Conservation (phyloP, 2,113 vertebrate species). For the Gnathonemus echidnorhynchus region DNA sequence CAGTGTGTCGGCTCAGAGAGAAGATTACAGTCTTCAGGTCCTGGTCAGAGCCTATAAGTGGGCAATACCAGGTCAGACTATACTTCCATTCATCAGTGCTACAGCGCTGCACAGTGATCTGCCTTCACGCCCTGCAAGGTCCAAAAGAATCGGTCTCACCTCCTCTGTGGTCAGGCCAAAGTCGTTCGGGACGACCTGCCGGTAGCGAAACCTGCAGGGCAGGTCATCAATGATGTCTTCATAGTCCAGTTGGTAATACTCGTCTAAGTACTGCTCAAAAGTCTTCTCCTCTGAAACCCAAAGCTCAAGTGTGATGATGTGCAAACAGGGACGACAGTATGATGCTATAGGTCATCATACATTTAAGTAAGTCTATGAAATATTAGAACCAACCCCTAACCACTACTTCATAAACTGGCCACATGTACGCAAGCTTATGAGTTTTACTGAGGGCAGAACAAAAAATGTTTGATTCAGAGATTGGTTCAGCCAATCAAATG, state of each 20-base stretch:
- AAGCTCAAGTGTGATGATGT: neutral
- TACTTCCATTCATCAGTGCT: slow-evolving; percentile 55
- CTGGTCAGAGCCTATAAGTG: slow-evolving; percentile 59
- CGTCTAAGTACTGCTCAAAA: slow-evolving; percentile 80
- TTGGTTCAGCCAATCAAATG: too few relatives aligned
- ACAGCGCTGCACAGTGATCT: slow-evolving; percentile 30
- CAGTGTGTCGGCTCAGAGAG: slow-evolving; percentile 62
- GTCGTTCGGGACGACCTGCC: slow-evolving; percentile 73
- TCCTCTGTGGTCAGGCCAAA: slow-evolving; percentile 76
- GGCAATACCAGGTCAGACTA: slow-evolving; percentile 66
- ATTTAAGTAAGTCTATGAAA: neutral
- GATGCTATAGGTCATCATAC: neutral
- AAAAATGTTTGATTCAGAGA: too few relatives aligned
- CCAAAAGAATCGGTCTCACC: slow-evolving; percentile 49
- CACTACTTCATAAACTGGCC: neutral
- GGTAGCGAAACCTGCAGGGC: slow-evolving; percentile 82
- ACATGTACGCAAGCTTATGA: neutral
- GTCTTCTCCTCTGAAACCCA: slow-evolving; percentile 63
- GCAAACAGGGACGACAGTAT: neutral
- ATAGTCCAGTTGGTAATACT: slow-evolving; percentile 79
- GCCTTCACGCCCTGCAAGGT: neutral
- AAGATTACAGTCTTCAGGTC: slow-evolving; percentile 64
- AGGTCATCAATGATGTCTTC: slow-evolving; percentile 81
- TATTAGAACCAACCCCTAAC: neutral
- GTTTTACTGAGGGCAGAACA: neutral